Evolutionary conservation across 2,797 vertebrate species (phyloP).

Genomic region (Geotrypetes seraphini): DNA sequence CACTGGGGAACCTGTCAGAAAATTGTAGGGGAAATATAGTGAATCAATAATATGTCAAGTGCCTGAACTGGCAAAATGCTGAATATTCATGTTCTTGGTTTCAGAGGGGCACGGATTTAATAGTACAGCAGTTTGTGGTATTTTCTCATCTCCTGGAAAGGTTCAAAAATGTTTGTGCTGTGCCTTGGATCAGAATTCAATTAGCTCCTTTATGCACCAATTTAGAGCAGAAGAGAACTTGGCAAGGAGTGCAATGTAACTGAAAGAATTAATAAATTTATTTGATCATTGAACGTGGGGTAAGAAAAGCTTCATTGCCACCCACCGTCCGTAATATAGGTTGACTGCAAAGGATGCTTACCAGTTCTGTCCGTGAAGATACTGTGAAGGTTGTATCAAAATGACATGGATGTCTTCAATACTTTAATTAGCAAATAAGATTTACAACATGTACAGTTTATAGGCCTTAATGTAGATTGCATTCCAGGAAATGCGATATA

Average conservation of each 20-base stretch:
- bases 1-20: slow-evolving; percentile 57
- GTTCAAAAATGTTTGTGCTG: slow-evolving; percentile 41
- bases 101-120: slow-evolving; percentile 55
- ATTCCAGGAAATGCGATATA: slow-evolving; percentile 15
- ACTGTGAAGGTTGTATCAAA: slow-evolving; percentile 4
- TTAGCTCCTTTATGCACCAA: slow-evolving; percentile 37
- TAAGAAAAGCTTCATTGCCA: too few relatives aligned
- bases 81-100: slow-evolving; percentile 65
- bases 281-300: too few relatives aligned
- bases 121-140: slow-evolving; percentile 37
- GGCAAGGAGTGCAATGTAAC: slow-evolving; percentile 16
- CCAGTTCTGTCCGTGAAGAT: too few relatives aligned
- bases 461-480: slow-evolving; percentile 3
- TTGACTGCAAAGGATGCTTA: too few relatives aligned
- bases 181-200: slow-evolving; percentile 39
- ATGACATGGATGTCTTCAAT: slow-evolving; percentile 1
- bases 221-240: slow-evolving; percentile 31
- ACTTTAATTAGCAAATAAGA: slow-evolving; percentile 3
- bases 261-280: slow-evolving; percentile 14
- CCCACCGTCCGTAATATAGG: too few relatives aligned
- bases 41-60: slow-evolving; percentile 63
- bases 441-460: slow-evolving; percentile 8
- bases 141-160: slow-evolving; percentile 43
- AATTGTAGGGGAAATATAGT: slow-evolving; percentile 70
- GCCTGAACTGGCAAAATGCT: slow-evolving; percentile 52